phyloP scores from a whole-genome alignment of 35 echinoderm and acorn worm species.

The Diadema setosum region DNA sequence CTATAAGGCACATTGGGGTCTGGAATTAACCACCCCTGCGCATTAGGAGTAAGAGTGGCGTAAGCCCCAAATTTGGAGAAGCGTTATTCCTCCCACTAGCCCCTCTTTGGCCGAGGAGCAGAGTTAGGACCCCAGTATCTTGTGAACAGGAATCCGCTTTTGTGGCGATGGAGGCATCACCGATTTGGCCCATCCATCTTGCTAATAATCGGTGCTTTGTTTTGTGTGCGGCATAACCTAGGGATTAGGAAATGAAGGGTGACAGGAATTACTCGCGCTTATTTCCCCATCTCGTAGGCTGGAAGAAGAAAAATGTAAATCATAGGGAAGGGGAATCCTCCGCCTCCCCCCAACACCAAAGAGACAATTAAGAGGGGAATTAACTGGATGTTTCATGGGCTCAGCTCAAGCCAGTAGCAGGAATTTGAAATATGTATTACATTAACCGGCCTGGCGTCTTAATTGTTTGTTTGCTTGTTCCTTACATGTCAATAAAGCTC shows the following conservation, averaged over 20 bases:
- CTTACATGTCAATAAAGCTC: slow-evolving; percentile 23
- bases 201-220: slow-evolving; percentile 4
- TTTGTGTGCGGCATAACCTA: background rate
- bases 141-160: background rate
- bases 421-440: slow-evolving; percentile 25
- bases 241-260: slow-evolving; percentile 7
- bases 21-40: background rate
- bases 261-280: background rate
- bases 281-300: background rate
- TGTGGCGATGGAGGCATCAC: background rate
- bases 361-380: background rate
- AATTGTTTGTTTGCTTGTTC: slow-evolving; percentile 29
- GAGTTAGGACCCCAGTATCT: background rate
- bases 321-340: background rate
- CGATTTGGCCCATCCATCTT: background rate
- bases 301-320: background rate
- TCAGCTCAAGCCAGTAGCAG: background rate
- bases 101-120: background rate
- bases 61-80: background rate
- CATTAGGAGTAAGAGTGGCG: background rate
- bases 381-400: background rate
- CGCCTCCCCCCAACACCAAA: background rate
- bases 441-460: background rate
- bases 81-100: background rate
- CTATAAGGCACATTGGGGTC: background rate